These are phyloP conservation scores for Sympetrum striolatum DNA, from an alignment of 2,888 invertebrate genomes.

Conservation along the genomic window DNA sequence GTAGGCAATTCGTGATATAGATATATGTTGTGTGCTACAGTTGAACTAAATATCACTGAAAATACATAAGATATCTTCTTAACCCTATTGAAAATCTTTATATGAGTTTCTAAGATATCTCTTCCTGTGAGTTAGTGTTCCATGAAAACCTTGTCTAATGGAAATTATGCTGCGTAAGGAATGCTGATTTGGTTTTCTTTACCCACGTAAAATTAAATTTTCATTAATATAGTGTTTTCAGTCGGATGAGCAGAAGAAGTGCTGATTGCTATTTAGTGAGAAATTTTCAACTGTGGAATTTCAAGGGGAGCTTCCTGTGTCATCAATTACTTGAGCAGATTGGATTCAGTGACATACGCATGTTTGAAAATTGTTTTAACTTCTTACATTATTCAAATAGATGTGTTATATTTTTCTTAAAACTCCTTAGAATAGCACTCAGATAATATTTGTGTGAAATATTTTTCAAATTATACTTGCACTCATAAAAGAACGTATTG, in stretches of 20 bases:
- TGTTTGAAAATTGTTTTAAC: not conserved
- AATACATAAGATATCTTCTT: not conserved
- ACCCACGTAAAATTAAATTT: not conserved
- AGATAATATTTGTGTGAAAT: not conserved
- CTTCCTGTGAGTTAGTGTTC: not conserved
- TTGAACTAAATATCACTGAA: not conserved
- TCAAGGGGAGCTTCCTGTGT: not conserved
- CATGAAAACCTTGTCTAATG: not conserved
- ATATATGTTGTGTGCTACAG: not conserved
- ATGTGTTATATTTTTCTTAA: constrained; percentile 34
- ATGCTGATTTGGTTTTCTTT: not conserved
- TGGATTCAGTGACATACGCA: not conserved
- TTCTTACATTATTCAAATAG: not conserved
- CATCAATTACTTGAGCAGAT: not conserved
- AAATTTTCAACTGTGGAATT: not conserved
- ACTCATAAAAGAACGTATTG: not conserved
- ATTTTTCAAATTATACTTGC: constrained; percentile 5
- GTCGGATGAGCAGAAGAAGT: not conserved
- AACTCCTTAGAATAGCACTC: constrained; percentile 23
- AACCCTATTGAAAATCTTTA: not conserved
- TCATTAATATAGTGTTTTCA: not conserved
- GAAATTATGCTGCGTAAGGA: not conserved
- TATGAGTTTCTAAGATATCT: not conserved
- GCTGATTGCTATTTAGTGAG: not conserved
- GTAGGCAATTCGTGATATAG: constrained; percentile 16